These are phyloP conservation scores for Australoheros scitulus DNA, from an alignment of 2,113 vertebrate genomes.

Conservation along the genomic window DNA sequence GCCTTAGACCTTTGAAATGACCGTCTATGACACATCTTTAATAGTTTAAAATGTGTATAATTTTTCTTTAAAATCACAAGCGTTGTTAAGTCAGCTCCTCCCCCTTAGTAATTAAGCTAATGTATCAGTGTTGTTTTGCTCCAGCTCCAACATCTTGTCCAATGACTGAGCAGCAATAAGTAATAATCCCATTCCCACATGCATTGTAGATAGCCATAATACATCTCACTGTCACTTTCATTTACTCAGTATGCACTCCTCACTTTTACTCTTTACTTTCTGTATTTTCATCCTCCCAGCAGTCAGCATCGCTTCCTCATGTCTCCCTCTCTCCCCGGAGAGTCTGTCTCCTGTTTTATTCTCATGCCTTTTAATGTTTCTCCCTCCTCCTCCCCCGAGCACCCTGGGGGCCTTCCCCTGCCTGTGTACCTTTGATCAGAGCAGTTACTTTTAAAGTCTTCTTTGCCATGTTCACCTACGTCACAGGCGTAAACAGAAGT, in stretches of 20 bases:
- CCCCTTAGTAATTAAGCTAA: neutral
- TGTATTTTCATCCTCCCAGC: constrained; percentile 44
- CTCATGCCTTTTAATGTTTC: constrained; percentile 48
- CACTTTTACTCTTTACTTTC: constrained; percentile 11
- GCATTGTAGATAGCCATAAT: neutral
- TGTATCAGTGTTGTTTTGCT: neutral
- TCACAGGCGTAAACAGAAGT: constrained; percentile 51
- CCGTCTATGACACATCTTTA: neutral
- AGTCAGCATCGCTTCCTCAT: constrained; percentile 37
- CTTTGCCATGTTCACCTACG: neutral
- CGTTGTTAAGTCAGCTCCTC: neutral
- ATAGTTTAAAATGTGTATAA: neutral
- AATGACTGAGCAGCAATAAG: neutral
- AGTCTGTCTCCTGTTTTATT: constrained; percentile 50
- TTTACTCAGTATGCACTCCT: constrained; percentile 2
- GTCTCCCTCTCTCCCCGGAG: constrained; percentile 35
- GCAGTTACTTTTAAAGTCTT: constrained; percentile 31
- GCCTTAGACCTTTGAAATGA: neutral
- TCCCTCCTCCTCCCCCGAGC: constrained; percentile 19
- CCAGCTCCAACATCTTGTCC: no score
- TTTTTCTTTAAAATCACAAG: neutral
- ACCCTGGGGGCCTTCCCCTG: constrained; percentile 9
- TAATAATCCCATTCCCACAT: neutral
- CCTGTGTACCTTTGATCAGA: constrained; percentile 57
- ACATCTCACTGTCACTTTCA: constrained; percentile 5